Evolutionary conservation across 2,888 invertebrate species (phyloP).

Genomic region (Steromphala cineraria): DNA sequence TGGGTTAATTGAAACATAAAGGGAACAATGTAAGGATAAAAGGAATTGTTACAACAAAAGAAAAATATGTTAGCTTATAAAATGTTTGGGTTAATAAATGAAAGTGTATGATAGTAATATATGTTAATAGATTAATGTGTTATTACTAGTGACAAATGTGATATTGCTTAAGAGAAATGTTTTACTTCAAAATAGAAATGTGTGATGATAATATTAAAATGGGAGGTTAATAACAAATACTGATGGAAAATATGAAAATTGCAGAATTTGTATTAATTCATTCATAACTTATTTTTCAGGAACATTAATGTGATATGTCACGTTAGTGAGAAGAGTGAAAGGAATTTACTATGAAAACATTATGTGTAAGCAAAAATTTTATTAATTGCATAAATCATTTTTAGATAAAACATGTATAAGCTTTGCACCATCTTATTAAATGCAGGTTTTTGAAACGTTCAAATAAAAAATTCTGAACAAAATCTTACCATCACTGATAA

Average conservation of each 20-base stretch:
- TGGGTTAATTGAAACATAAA: too few species aligned
- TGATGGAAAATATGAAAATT: too few species aligned
- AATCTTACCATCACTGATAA: conserved; percentile 67
- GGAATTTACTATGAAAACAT: background rate
- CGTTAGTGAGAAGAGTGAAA: background rate
- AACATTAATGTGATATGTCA: background rate
- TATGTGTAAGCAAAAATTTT: background rate
- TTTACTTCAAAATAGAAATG: background rate
- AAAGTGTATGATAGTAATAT: too few species aligned
- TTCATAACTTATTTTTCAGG: background rate
- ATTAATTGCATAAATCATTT: too few species aligned
- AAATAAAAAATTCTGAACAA: background rate
- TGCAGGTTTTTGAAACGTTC: background rate
- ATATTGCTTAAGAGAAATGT: background rate
- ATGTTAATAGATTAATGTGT: background rate
- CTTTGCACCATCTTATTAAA: background rate
- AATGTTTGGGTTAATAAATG: too few species aligned
- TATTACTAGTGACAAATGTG: background rate
- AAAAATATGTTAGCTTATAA: too few species aligned
- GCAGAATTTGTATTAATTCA: background rate
- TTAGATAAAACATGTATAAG: background rate
- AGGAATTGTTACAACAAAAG: too few species aligned
- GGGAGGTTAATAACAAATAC: too few species aligned
- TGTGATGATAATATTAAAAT: background rate
- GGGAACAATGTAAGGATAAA: too few species aligned